Evolutionary conservation across 2,113 vertebrate species (phyloP).

Genomic region (Tetraodon nigroviridis): DNA sequence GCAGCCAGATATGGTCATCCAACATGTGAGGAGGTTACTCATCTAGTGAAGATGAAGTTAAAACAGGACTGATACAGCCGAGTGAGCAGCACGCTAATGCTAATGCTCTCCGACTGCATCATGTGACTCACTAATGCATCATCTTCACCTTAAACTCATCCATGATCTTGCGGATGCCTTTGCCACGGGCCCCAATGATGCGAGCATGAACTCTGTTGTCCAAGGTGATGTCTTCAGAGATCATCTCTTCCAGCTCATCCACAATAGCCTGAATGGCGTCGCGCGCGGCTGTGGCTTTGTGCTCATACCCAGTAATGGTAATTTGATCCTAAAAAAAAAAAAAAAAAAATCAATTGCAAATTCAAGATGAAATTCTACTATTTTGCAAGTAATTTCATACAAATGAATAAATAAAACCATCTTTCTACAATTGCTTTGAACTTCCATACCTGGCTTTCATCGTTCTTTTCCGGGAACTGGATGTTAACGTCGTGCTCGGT

Average conservation of each 20-base stretch:
- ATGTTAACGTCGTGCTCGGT: conserved; percentile 94
- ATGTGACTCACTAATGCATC: background rate
- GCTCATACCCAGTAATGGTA: conserved; percentile 95
- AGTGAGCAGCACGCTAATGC: too few relatives aligned
- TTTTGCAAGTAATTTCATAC: too few relatives aligned
- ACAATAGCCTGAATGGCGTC: conserved; percentile 92
- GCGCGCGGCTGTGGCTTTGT: conserved; percentile 88
- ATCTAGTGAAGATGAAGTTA: too few relatives aligned
- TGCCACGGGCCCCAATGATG: conserved; percentile 93
- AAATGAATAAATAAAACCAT: background rate
- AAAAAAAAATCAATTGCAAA: too few relatives aligned
- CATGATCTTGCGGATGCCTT: conserved; percentile 98
- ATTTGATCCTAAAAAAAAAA: conserved; percentile 90
- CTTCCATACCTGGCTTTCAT: conserved; percentile 86
- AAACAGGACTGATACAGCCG: too few relatives aligned
- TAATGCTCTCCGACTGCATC: too few relatives aligned
- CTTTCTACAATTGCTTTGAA: background rate
- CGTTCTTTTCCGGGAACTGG: conserved; percentile 96
- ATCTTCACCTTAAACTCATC: conserved; percentile 92
- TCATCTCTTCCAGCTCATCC: conserved; percentile 93
- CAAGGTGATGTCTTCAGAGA: conserved; percentile 89
- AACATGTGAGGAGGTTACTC: too few relatives aligned
- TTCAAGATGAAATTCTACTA: background rate
- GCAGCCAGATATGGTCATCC: too few relatives aligned
- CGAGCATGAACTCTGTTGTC: conserved; percentile 94